Evolutionary conservation across 2,888 invertebrate species (phyloP).

Genomic region (Epirrhoe alternata): DNA sequence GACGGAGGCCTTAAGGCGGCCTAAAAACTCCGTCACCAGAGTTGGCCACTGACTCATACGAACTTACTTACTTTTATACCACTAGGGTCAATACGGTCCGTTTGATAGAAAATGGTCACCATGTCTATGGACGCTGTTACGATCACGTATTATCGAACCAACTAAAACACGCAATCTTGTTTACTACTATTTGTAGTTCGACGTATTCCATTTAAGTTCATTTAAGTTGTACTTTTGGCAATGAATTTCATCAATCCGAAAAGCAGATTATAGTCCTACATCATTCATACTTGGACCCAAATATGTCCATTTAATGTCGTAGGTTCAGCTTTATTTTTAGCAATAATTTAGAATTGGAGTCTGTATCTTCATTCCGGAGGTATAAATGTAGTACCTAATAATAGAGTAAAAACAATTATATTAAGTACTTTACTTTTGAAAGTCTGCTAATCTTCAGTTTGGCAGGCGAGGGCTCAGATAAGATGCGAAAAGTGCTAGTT

Average conservation of each 20-base stretch:
- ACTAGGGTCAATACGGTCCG: too few species aligned
- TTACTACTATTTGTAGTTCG: neutral
- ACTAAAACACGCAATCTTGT: too few species aligned
- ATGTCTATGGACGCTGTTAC: too few species aligned
- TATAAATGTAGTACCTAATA: neutral
- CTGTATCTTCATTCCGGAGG: neutral
- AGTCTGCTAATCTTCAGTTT: neutral
- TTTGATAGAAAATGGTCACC: too few species aligned
- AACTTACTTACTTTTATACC: too few species aligned
- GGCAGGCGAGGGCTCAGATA: too few species aligned
- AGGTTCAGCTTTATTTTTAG: neutral
- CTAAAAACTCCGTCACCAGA: too few species aligned
- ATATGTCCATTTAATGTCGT: conserved; percentile 1
- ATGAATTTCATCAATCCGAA: neutral
- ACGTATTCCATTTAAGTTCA: too few species aligned
- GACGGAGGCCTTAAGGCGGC: too few species aligned
- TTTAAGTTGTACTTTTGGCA: neutral
- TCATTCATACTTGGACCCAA: conserved; percentile 2
- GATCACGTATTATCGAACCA: too few species aligned
- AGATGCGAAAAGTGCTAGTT: too few species aligned
- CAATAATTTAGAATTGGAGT: neutral
- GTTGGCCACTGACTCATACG: too few species aligned
- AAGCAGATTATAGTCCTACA: conserved; percentile 1
- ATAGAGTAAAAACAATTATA: neutral
- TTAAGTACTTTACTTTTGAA: neutral